These are phyloP conservation scores for Acanthosoma haemorrhoidale DNA, from an alignment of 2,888 invertebrate species.

Conservation along the genomic window DNA sequence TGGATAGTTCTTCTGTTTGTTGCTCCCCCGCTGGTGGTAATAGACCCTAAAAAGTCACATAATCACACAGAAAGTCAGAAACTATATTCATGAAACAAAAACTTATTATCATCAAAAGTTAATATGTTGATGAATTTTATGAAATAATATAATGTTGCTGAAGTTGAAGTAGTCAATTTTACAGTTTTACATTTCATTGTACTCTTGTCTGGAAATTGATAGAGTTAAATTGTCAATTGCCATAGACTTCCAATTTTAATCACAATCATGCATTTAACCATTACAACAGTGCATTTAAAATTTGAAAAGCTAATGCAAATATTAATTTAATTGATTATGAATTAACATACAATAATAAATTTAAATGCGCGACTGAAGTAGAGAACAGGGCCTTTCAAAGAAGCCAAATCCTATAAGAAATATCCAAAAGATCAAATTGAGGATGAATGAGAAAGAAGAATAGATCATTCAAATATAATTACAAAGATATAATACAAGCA, in stretches of 20 bases:
- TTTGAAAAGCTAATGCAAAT: not conserved
- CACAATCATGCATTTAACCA: not conserved
- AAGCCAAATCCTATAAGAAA: not conserved
- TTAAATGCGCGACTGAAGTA: not conserved
- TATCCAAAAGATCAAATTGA: not conserved
- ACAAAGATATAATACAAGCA: no score
- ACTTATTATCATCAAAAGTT: no score
- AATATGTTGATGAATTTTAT: not conserved
- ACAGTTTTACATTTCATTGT: not conserved
- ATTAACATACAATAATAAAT: not conserved
- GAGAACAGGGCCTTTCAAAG: not conserved
- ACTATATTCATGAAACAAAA: not conserved
- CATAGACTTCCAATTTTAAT: no score
- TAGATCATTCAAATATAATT: no score
- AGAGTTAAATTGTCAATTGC: not conserved
- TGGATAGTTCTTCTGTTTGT: conserved; percentile 15
- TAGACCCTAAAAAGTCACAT: not conserved
- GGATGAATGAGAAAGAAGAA: not conserved
- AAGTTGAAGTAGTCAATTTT: not conserved
- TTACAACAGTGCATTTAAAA: not conserved
- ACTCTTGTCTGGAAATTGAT: not conserved
- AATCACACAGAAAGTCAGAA: not conserved
- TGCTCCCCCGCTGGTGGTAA: not conserved
- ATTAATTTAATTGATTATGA: not conserved
- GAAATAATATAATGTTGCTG: not conserved